Base-by-base conservation (phyloP, 1,140 invertebrate species). In the Argopecten irradians region DNA sequence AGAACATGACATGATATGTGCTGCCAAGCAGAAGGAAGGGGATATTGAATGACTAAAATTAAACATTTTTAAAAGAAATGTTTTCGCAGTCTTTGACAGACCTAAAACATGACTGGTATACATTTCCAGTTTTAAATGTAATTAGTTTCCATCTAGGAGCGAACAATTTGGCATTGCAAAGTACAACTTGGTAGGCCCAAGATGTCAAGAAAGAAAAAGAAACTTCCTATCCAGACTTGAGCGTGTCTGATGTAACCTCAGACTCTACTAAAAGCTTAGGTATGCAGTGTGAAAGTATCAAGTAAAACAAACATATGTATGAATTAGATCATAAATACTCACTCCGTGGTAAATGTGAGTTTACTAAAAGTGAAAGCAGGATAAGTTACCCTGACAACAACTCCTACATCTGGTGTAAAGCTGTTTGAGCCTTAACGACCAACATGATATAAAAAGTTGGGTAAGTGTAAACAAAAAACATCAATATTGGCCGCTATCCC, bases 281-380 rank as follows among this genome's bases (percentile, higher is more conserved):
- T 11, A 71, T 71, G 55, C 55, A 71, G 55, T 71, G 55, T 71
- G 55, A 71, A 71, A 71, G 55, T 71, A n/a, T 71, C 55, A 28
- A 71, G 55, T 71, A 71, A 71, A 71, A 71, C 55, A 71, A 71
- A 71, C 55, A 71, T 71, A 28, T 71, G 55, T 71, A 71, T 71
- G 55, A 71, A 71, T 71, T 28, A 28, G 55, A 71, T 71, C 55
- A 71, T 71, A 71, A 71, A 71, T 71, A 71, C 55, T 28, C 55
- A 71, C n/a, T 71, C 55, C 28, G 55, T 71, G 55, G 55, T 71
- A 28, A 71, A 71, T 71, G 55, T 71, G n/a, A 71, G 14, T 71
- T 71, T 71, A 71, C 22, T n/a, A 28, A 71, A 71, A 71, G 55
- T 71, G 55, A 71, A 71, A 71, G 22, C 55, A 71, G 55, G 22